Evolutionary conservation across 2,797 vertebrate genomes (phyloP).

Genomic region (Pipistrellus nathusii): DNA sequence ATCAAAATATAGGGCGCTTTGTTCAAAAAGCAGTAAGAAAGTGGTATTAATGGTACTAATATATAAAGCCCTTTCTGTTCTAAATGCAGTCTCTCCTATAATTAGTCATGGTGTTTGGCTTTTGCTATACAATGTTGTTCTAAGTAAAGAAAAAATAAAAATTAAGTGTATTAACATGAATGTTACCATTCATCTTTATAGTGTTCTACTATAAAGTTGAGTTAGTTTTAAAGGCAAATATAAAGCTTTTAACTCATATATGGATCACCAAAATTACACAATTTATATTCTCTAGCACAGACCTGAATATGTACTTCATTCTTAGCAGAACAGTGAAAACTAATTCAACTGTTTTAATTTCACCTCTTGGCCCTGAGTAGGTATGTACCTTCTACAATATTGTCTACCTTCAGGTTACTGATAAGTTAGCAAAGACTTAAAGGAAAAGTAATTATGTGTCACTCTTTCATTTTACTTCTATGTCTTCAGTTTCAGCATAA

Average conservation of each 20-base stretch:
- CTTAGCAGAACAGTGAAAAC: neutral
- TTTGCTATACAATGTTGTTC: slow-evolving; percentile 13
- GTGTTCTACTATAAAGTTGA: neutral
- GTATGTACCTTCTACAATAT: neutral
- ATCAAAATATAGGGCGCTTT: neutral
- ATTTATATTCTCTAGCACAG: neutral
- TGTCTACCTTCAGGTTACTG: neutral
- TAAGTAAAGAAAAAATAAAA: slow-evolving; percentile 44
- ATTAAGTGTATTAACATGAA: slow-evolving; percentile 7
- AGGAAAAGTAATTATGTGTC: neutral
- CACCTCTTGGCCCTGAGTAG: neutral
- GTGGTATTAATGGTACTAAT: neutral
- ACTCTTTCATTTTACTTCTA: neutral
- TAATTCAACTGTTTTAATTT: neutral
- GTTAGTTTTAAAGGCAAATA: slow-evolving; percentile 36
- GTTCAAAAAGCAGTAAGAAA: slow-evolving; percentile 3
- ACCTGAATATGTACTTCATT: neutral
- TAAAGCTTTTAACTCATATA: slow-evolving; percentile 6
- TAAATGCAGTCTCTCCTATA: neutral
- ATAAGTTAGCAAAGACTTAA: slow-evolving; percentile 42
- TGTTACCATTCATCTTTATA: slow-evolving; percentile 38
- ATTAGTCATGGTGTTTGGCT: neutral
- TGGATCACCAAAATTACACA: neutral
- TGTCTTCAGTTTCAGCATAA: neutral
- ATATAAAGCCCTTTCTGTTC: neutral